Evolutionary conservation across 2,113 vertebrate species (phyloP).

Genomic region (Caracal caracal): DNA sequence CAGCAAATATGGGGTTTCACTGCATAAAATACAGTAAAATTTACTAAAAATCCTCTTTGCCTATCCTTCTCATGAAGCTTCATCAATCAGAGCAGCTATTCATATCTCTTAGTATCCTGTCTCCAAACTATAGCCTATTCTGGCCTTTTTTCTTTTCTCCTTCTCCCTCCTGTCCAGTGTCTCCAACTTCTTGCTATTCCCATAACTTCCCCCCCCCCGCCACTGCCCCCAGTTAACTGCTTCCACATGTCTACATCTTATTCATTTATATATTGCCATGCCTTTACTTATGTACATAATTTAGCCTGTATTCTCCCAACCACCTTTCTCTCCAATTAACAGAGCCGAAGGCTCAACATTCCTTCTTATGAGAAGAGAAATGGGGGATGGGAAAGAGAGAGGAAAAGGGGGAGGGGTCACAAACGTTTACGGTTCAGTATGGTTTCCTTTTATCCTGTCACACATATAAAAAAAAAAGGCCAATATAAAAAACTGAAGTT

Average conservation of each 20-base stretch:
- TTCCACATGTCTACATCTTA: background rate
- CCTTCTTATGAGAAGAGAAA: background rate
- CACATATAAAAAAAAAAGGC: background rate
- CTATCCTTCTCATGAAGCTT: background rate
- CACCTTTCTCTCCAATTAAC: background rate
- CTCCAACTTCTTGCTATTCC: background rate
- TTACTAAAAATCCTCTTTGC: background rate
- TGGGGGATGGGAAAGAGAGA: background rate
- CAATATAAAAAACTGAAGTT: background rate
- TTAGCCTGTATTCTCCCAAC: background rate
- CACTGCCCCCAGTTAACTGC: background rate
- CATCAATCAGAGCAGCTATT: background rate
- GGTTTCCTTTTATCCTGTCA: background rate
- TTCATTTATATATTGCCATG: background rate
- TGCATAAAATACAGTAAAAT: background rate
- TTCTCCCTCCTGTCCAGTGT: background rate
- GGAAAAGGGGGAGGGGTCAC: background rate
- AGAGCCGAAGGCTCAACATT: background rate
- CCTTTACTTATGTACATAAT: background rate
- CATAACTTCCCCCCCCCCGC: background rate
- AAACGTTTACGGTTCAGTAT: background rate
- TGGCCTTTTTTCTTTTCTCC: background rate
- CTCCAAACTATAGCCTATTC: background rate
- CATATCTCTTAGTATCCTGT: background rate
- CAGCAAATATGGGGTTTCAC: background rate